Conservation (phyloP, 2,797 vertebrate genomes). For the Spondyliosoma cantharus region DNA sequence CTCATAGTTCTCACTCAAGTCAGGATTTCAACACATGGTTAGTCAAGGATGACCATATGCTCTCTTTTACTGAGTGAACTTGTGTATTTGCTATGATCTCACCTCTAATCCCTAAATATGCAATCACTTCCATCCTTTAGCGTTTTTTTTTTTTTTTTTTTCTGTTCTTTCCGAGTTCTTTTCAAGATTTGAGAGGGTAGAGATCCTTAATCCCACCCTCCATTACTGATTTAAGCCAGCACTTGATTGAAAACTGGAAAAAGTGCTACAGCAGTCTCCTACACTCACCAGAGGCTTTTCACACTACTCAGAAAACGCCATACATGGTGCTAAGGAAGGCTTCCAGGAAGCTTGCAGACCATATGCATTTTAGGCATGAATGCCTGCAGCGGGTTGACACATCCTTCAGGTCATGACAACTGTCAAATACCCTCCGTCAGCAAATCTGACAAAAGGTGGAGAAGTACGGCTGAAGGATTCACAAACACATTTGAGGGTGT, state of each 20-base stretch:
- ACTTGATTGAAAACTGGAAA: constrained; percentile 79
- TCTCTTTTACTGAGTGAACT: constrained; percentile 24
- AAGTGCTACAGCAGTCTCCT: constrained; percentile 63
- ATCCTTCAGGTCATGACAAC: constrained; percentile 65
- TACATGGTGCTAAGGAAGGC: constrained; percentile 57
- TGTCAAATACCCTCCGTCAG: constrained; percentile 59
- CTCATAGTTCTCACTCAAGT: constrained; percentile 35
- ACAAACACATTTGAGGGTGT: constrained; percentile 47
- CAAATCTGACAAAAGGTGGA: constrained; percentile 43
- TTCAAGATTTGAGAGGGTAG: constrained; percentile 55
- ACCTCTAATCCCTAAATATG: constrained; percentile 65
- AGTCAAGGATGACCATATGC: constrained; percentile 42
- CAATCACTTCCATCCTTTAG: constrained; percentile 64
- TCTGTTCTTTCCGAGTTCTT: constrained; percentile 62
- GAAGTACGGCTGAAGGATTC: constrained; percentile 43
- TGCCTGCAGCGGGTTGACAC: constrained; percentile 66
- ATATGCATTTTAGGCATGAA: constrained; percentile 74
- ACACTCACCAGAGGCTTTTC: constrained; percentile 68
- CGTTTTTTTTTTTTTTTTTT: constrained; percentile 42
- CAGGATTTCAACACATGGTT: constrained; percentile 55
- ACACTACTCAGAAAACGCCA: constrained; percentile 56
- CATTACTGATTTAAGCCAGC: constrained; percentile 77
- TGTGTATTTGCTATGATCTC: constrained; percentile 35
- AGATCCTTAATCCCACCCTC: constrained; percentile 74
- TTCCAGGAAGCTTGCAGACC: constrained; percentile 60